These are phyloP conservation scores for Euzophera pinguis DNA, from an alignment of 2,888 invertebrate species.

Conservation along the genomic window DNA sequence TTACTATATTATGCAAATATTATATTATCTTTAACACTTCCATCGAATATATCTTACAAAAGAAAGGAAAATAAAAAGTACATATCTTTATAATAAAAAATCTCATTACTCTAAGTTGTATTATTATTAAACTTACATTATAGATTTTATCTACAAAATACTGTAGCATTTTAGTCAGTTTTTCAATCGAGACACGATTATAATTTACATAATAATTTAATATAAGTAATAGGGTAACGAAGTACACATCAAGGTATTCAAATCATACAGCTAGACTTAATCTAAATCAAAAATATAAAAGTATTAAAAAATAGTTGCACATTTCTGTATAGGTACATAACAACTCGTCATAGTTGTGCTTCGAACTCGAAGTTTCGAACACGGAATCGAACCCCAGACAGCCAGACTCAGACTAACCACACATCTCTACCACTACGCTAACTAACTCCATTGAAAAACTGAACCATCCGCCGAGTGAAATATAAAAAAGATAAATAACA, in stretches of 20 bases:
- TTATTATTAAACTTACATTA: conserved; percentile 75
- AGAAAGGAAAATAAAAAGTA: conserved; percentile 77
- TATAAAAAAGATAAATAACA: conserved; percentile 80
- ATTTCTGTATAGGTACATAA: conserved; percentile 54
- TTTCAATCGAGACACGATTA: conserved; percentile 66
- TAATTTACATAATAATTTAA: conserved; percentile 63
- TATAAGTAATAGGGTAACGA: conserved; percentile 59
- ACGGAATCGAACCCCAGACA: conserved; percentile 23
- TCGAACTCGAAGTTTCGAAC: conserved; percentile 31
- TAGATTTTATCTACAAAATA: conserved; percentile 80
- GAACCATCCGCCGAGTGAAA: conserved; percentile 69
- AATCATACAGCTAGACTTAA: conserved; percentile 77
- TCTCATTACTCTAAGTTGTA: conserved; percentile 76
- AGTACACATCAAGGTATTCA: conserved; percentile 68
- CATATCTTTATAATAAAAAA: conserved; percentile 78
- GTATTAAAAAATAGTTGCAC: conserved; percentile 79
- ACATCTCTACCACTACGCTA: conserved; percentile 34
- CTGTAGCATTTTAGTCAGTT: conserved; percentile 72
- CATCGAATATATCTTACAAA: conserved; percentile 80
- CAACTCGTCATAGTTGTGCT: conserved; percentile 70
- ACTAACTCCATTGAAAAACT: conserved; percentile 69
- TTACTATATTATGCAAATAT: conserved; percentile 83
- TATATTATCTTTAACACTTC: conserved; percentile 82
- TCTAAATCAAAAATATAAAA: conserved; percentile 79
- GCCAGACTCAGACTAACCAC: conserved; percentile 43